A percentile compares a stretch with the other conserved stretches of the same genome.
Evolutionary conservation across 2,113 vertebrate genomes (phyloP).

Genomic region (Buteo buteo): DNA sequence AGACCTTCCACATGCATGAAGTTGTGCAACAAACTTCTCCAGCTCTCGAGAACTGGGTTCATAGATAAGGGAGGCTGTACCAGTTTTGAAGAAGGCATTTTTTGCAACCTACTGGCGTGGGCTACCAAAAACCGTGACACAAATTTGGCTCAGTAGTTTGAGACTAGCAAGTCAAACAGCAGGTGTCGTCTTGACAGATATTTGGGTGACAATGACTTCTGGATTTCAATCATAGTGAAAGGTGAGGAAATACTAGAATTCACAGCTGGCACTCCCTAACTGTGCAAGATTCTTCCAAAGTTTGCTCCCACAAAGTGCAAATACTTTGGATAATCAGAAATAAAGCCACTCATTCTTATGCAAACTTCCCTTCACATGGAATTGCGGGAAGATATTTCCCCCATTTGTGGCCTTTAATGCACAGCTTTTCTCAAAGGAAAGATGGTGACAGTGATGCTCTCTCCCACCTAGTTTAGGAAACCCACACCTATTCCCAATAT

Average conservation of each 20-base stretch:
- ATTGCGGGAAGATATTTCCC: neutral
- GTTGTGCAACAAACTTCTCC: neutral
- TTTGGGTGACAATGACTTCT: neutral
- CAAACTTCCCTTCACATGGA: neutral
- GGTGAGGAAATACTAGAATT: neutral
- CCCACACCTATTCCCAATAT: neutral
- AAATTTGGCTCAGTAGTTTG: neutral
- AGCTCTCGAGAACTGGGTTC: neutral
- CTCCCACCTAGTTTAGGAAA: neutral
- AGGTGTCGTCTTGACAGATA: neutral
- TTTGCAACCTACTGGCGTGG: neutral
- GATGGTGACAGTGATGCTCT: neutral
- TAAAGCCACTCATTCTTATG: neutral
- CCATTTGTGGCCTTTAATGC: neutral
- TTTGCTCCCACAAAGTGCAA: neutral
- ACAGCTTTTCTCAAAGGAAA: neutral
- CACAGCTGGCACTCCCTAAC: neutral
- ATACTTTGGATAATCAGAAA: neutral
- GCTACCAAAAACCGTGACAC: neutral
- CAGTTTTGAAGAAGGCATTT: neutral
- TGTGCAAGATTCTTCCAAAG: neutral
- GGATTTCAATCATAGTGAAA: neutral
- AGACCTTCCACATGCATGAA: neutral
- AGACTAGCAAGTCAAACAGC: neutral
- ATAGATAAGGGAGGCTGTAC: neutral